Conservation (phyloP, 2,888 invertebrate species). For the Zelleria hepariella region DNA sequence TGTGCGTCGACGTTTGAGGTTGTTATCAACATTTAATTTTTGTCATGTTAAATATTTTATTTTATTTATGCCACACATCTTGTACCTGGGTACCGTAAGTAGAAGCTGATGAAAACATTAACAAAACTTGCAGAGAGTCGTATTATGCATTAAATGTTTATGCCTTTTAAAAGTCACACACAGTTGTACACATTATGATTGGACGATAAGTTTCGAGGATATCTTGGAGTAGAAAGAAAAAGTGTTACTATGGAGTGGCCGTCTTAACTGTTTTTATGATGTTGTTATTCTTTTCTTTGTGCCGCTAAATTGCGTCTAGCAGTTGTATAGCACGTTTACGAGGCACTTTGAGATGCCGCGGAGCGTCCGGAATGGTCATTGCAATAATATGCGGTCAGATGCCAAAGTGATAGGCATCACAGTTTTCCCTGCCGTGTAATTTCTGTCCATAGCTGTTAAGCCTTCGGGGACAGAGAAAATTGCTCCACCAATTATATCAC, state of each 20-base stretch:
- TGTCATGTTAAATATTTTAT: background rate
- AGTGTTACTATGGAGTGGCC: constrained; percentile 38
- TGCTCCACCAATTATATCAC: constrained; percentile 21
- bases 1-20: constrained; percentile 18
- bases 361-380: constrained; percentile 64
- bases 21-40: background rate
- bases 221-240: background rate
- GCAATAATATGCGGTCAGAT: constrained; percentile 67
- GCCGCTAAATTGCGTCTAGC: constrained; percentile 71
- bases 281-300: constrained; percentile 62
- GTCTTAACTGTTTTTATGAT: constrained; percentile 58
- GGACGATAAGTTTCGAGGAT: background rate
- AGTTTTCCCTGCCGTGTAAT: constrained; percentile 57
- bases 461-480: constrained; percentile 57
- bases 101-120: background rate
- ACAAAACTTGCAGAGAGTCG: background rate
- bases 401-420: constrained; percentile 51
- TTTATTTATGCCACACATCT: background rate
- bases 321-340: constrained; percentile 66
- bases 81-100: background rate
- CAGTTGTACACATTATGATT: background rate
- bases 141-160: too few relatives aligned
- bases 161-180: background rate
- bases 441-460: constrained; percentile 48
- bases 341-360: constrained; percentile 64